Percentiles rank a stretch among this genome's conserved stretches.
These are phyloP conservation scores for Silurus aristotelis DNA, from an alignment of 2,797 vertebrate species.

Conservation along the genomic window DNA sequence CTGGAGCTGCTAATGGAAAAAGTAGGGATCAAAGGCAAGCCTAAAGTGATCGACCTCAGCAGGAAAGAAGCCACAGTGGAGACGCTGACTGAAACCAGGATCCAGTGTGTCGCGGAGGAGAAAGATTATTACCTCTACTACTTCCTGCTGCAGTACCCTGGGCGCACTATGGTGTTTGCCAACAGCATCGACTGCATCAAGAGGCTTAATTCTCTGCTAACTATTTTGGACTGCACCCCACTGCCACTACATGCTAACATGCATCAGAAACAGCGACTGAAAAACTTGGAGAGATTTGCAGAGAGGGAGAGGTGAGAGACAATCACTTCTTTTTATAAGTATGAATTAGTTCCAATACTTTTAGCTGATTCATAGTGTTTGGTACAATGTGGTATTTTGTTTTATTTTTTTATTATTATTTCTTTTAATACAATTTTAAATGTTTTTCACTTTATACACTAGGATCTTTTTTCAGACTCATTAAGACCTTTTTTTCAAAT, in stretches of 20 bases:
- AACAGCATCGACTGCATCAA: slow-evolving; percentile 98
- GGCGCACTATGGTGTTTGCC: slow-evolving; percentile 95
- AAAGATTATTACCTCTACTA: slow-evolving; percentile 96
- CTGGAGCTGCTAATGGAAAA: slow-evolving; percentile 88
- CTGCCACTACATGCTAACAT: slow-evolving; percentile 95
- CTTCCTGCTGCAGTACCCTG: slow-evolving; percentile 90
- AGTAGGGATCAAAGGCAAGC: slow-evolving; percentile 88
- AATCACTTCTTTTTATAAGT: background rate
- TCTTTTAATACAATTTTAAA: background rate
- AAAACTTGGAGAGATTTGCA: slow-evolving; percentile 94
- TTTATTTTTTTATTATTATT: background rate
- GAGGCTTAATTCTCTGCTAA: slow-evolving; percentile 87
- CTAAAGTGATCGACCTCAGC: slow-evolving; percentile 92
- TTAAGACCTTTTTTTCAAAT: background rate
- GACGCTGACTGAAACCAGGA: slow-evolving; percentile 88
- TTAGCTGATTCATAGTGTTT: too few species aligned
- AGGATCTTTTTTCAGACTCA: too few species aligned
- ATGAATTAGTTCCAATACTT: background rate
- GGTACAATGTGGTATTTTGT: background rate
- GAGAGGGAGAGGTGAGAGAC: slow-evolving; percentile 83
- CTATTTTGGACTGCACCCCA: slow-evolving; percentile 82
- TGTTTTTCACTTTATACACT: too few species aligned
- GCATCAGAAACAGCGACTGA: slow-evolving; percentile 97
- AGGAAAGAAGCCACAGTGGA: slow-evolving; percentile 92
- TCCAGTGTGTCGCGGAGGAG: slow-evolving; percentile 89